These are phyloP conservation scores for Cryptus armator DNA, from an alignment of 2,888 invertebrate species.

Conservation along the genomic window DNA sequence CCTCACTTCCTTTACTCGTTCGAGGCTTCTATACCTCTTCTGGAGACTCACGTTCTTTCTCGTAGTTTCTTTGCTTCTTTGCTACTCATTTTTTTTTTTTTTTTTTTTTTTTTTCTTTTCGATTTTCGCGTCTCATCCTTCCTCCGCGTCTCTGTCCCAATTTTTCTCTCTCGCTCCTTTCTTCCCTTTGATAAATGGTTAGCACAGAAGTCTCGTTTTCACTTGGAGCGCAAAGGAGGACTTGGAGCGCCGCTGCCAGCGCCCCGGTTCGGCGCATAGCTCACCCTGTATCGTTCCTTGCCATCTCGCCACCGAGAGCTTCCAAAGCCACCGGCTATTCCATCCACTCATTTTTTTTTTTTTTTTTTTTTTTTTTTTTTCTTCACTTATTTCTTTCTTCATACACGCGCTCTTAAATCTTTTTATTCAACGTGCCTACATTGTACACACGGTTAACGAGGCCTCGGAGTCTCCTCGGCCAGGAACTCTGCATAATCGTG, in stretches of 20 bases:
- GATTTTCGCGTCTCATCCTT: slow-evolving; percentile 25
- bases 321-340: neutral
- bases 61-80: slow-evolving; percentile 13
- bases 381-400: slow-evolving; percentile 18
- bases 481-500: neutral
- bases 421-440: slow-evolving; percentile 63
- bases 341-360: slow-evolving; percentile 5
- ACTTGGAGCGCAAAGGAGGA: slow-evolving; percentile 66
- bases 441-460: slow-evolving; percentile 72
- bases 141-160: slow-evolving; percentile 29
- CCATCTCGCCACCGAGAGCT: slow-evolving; percentile 71
- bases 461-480: slow-evolving; percentile 6
- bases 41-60: neutral
- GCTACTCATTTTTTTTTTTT: neutral
- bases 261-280: slow-evolving; percentile 70
- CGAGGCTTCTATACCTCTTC: slow-evolving; percentile 27
- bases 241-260: slow-evolving; percentile 59
- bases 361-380: neutral
- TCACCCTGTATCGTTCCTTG: slow-evolving; percentile 77
- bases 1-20: slow-evolving; percentile 25
- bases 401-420: slow-evolving; percentile 1
- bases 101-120: slow-evolving; percentile 7
- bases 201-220: slow-evolving; percentile 74
- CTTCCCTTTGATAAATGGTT: slow-evolving; percentile 79
- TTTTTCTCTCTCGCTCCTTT: slow-evolving; percentile 57